Percentiles rank a stretch among this genome's conserved stretches.
These are phyloP conservation scores for Ameiurus melas DNA, from an alignment of 2,113 vertebrate genomes.

Conservation along the genomic window DNA sequence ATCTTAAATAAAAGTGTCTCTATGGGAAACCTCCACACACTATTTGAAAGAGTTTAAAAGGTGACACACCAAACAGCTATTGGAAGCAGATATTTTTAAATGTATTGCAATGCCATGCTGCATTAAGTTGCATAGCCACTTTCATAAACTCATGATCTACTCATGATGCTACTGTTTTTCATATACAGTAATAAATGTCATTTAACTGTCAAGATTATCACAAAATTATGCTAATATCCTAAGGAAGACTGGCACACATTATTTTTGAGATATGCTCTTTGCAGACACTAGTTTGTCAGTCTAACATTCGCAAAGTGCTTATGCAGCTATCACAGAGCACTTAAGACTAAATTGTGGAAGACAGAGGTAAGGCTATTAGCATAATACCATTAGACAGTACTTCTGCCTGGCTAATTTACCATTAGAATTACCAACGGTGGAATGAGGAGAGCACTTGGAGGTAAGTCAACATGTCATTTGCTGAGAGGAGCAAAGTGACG, in stretches of 20 bases:
- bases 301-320: conserved; percentile 37
- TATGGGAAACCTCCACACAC: conserved; percentile 60
- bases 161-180: conserved; percentile 16
- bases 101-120: not conserved
- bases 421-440: conserved; percentile 47
- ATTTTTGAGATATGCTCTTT: conserved; percentile 4
- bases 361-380: conserved; percentile 57
- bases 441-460: conserved; percentile 40
- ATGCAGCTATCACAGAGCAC: conserved; percentile 50
- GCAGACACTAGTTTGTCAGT: conserved; percentile 27
- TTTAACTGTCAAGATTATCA: conserved; percentile 44
- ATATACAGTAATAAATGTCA: conserved; percentile 36
- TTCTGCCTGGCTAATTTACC: conserved; percentile 54
- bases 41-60: conserved; percentile 36
- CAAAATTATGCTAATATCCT: conserved; percentile 36
- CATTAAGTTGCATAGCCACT: conserved; percentile 1
- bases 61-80: not conserved
- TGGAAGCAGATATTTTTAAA: not conserved
- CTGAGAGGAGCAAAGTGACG: conserved; percentile 29
- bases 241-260: conserved; percentile 23
- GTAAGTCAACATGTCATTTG: conserved; percentile 51
- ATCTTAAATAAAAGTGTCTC: conserved; percentile 78
- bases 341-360: conserved; percentile 49
- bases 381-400: conserved; percentile 54
- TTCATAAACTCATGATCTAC: conserved; percentile 20